A percentile compares a stretch with the other conserved stretches of the same genome.
Conservation (phyloP, 1,140 invertebrate genomes). For the Apis mellifera region DNA sequence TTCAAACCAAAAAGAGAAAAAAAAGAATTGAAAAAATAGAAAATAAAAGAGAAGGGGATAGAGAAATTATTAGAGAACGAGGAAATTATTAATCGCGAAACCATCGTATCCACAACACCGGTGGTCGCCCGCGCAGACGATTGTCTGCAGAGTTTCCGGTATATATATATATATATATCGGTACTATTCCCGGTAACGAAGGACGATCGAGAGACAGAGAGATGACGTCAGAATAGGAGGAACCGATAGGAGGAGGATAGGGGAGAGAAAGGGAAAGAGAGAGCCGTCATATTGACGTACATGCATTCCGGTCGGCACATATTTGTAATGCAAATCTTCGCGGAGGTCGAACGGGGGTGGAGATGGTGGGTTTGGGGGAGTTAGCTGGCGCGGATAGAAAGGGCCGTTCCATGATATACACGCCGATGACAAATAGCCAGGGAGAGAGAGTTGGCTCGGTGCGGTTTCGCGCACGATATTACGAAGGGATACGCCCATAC, state of each 20-base stretch:
- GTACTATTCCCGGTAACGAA: slow-evolving; percentile 31
- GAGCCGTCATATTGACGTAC: slow-evolving; percentile 72
- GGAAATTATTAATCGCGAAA: not conserved
- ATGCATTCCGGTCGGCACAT: slow-evolving; percentile 65
- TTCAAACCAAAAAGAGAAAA: not conserved
- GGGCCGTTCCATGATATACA: slow-evolving; percentile 67
- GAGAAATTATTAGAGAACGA: not conserved
- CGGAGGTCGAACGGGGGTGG: slow-evolving; percentile 55
- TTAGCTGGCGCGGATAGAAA: slow-evolving; percentile 59
- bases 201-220: slow-evolving; percentile 25
- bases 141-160: slow-evolving; percentile 25
- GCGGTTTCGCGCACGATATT: slow-evolving; percentile 68
- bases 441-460: slow-evolving; percentile 59
- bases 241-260: not conserved
- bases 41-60: not conserved
- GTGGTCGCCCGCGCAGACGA: slow-evolving; percentile 4
- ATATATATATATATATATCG: slow-evolving; percentile 22
- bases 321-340: slow-evolving; percentile 77
- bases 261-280: slow-evolving; percentile 29
- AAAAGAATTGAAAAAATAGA: not conserved
- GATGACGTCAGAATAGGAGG: not conserved
- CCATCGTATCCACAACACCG: not conserved
- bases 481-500: slow-evolving; percentile 64
- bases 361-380: slow-evolving; percentile 35
- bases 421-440: slow-evolving; percentile 72